Conservation (phyloP, 2,888 invertebrate species). For the Pantelozetes paolii region DNA sequence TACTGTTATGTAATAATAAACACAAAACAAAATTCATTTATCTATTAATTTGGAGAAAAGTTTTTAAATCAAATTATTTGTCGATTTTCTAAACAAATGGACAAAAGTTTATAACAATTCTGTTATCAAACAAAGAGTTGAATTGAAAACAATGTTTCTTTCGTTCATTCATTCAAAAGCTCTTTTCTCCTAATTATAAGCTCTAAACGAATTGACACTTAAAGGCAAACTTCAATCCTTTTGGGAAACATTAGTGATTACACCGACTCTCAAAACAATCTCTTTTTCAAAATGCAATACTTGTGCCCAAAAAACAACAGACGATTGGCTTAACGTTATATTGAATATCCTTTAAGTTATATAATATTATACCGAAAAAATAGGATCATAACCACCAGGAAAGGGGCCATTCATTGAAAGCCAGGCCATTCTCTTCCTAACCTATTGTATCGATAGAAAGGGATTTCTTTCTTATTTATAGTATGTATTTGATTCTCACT, state of each 20-base stretch:
- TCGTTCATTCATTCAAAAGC: background rate
- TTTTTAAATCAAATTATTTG: background rate
- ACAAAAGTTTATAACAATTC: background rate
- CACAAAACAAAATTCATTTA: no score
- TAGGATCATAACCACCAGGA: slow-evolving; percentile 29
- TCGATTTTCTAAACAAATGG: background rate
- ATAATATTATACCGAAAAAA: background rate
- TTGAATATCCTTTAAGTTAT: background rate
- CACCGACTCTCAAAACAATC: background rate
- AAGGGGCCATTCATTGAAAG: slow-evolving; percentile 23
- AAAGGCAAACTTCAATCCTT: slow-evolving; percentile 18
- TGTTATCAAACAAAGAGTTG: background rate
- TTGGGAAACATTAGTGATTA: slow-evolving; percentile 36
- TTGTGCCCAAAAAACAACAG: slow-evolving; percentile 5
- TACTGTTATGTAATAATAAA: no score
- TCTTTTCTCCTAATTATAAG: slow-evolving; percentile 23
- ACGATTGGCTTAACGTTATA: background rate
- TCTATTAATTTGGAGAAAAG: no score
- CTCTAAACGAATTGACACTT: slow-evolving; percentile 35
- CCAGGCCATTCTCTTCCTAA: background rate
- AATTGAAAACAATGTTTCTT: background rate
- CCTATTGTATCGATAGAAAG: slow-evolving; percentile 9
- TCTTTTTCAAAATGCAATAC: slow-evolving; percentile 5
- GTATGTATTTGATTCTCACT: slow-evolving; percentile 4
- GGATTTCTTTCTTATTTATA: slow-evolving; percentile 24